Conservation (phyloP, 2,888 invertebrate species). For the Apoderus coryli region DNA sequence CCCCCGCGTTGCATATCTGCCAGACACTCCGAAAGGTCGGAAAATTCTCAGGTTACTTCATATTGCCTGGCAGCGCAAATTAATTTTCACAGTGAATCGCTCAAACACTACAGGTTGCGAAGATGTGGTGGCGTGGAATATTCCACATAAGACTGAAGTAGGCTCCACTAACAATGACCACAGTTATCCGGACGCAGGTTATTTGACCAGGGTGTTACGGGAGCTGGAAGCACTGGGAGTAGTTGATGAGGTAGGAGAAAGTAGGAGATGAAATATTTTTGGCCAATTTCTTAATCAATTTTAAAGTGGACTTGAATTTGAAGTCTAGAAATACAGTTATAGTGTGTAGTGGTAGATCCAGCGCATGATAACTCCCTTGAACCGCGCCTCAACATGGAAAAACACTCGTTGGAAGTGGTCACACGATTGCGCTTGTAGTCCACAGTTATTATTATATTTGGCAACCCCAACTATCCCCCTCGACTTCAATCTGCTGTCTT, state of each 20-base stretch:
- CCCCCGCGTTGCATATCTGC: constrained; percentile 68
- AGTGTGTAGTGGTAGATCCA: no score
- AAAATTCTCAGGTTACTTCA: constrained; percentile 61
- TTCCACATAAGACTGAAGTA: constrained; percentile 72
- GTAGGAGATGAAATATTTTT: constrained; percentile 6
- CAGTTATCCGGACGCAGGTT: constrained; percentile 65
- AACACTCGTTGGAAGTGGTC: no score
- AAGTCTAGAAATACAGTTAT: no score
- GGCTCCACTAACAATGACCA: constrained; percentile 39
- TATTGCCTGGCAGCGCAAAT: constrained; percentile 68
- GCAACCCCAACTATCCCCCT: no score
- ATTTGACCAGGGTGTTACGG: constrained; percentile 49
- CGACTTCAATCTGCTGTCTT: no score
- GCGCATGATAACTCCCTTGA: no score
- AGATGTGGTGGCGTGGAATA: constrained; percentile 87
- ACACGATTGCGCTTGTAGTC: no score
- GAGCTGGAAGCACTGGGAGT: constrained; percentile 45
- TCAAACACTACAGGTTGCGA: constrained; percentile 83
- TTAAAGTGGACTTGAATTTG: no score
- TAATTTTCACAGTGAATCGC: constrained; percentile 66
- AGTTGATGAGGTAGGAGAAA: constrained; percentile 29
- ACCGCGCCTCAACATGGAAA: no score
- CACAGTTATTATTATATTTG: no score
- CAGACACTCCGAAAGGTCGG: constrained; percentile 68
- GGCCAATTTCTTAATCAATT: no score